These are phyloP conservation scores for Scaptomyza hsui DNA, from an alignment of 1,140 invertebrate genomes.

Conservation along the genomic window DNA sequence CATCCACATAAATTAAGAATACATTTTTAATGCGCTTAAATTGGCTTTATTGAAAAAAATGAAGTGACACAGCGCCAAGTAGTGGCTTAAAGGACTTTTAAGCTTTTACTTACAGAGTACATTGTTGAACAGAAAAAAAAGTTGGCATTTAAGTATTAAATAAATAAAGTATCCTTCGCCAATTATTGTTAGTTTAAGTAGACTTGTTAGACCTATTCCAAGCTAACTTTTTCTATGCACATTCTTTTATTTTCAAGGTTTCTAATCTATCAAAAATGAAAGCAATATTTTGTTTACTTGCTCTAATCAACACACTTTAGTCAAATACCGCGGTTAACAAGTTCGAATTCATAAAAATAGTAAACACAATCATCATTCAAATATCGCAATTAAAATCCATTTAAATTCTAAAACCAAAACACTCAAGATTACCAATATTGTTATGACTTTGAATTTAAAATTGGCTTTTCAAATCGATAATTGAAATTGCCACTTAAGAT, in stretches of 20 bases:
- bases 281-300: not conserved
- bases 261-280: not conserved
- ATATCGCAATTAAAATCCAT: conserved; percentile 44
- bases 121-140: too few species aligned
- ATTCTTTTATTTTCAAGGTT: not conserved
- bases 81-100: not conserved
- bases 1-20: conserved; percentile 62
- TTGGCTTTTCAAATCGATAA: conserved; percentile 6
- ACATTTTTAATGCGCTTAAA: conserved; percentile 55
- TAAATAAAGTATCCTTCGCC: not conserved
- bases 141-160: not conserved
- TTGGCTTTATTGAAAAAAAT: conserved; percentile 7
- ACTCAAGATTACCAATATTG: conserved; percentile 10
- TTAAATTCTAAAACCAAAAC: conserved; percentile 21
- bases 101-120: not conserved
- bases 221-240: not conserved
- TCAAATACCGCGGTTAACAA: not conserved
- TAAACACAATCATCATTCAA: conserved; percentile 34
- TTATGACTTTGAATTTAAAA: conserved; percentile 18
- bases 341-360: conserved; percentile 44
- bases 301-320: not conserved
- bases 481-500: conserved; percentile 39
- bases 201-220: not conserved
- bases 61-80: not conserved
- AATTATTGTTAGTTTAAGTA: too few species aligned